These are phyloP conservation scores for Drosophila pachea DNA, from an alignment of 1,140 invertebrate species.

Conservation along the genomic window DNA sequence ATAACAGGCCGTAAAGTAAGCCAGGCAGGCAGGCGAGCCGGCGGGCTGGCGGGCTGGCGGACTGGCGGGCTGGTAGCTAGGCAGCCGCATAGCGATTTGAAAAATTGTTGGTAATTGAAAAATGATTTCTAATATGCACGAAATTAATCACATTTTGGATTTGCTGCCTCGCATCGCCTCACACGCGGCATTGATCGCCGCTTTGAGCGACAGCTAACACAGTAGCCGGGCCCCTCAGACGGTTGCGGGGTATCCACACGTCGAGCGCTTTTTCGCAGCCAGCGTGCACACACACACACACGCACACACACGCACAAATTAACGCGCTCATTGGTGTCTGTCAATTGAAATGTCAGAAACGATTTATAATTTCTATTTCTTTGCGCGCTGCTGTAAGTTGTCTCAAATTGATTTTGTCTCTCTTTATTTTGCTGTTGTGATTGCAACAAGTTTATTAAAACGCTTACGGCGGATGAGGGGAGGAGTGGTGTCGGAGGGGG, in stretches of 20 bases:
- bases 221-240: constrained; percentile 42
- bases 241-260: constrained; percentile 6
- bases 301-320: too few species aligned
- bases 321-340: constrained; percentile 77
- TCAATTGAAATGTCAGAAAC: constrained; percentile 78
- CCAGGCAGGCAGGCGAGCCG: constrained; percentile 48
- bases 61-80: too few species aligned
- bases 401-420: not conserved
- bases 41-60: too few species aligned
- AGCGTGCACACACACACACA: too few species aligned
- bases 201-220: constrained; percentile 74
- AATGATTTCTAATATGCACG: constrained; percentile 78
- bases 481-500: not conserved
- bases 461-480: constrained; percentile 22
- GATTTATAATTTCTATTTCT: constrained; percentile 73
- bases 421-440: constrained; percentile 26
- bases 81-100: constrained; percentile 26
- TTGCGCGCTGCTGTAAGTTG: constrained; percentile 10
- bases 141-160: constrained; percentile 78
- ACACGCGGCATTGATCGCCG: constrained; percentile 54
- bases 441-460: constrained; percentile 74
- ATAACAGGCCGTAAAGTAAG: constrained; percentile 63
- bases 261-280: constrained; percentile 45
- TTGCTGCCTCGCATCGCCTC: constrained; percentile 41
- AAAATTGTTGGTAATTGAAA: constrained; percentile 68